phyloP scores from a whole-genome alignment of 2,113 vertebrate genomes.

The Alexandromys fortis region DNA sequence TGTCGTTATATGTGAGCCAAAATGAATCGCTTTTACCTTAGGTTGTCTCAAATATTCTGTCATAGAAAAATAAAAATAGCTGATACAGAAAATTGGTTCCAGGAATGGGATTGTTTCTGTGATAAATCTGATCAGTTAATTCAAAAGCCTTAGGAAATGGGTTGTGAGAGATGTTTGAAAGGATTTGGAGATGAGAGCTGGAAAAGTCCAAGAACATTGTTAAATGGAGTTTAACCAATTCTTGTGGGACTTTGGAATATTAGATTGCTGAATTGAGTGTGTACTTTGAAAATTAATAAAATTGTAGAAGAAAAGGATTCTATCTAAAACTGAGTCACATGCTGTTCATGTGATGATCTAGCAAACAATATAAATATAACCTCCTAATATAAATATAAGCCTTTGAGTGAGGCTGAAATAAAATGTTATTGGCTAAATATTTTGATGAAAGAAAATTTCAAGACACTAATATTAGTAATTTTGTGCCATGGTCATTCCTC shows the following conservation, averaged over 20 bases:
- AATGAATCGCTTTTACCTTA: background rate
- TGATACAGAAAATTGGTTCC: background rate
- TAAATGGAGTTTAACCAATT: background rate
- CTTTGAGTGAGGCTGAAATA: background rate
- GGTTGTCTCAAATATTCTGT: background rate
- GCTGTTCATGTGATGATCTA: background rate
- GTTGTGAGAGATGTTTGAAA: background rate
- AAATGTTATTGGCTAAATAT: background rate
- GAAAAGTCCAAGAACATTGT: background rate
- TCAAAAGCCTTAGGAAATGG: background rate
- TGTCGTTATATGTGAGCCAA: background rate
- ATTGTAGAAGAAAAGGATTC: background rate
- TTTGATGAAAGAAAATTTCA: background rate
- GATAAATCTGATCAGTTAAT: background rate
- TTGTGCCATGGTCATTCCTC: background rate
- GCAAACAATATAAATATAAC: background rate
- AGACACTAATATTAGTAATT: background rate
- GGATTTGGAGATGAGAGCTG: background rate
- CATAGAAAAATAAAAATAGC: background rate
- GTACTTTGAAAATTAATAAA: background rate
- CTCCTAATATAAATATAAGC: too few species aligned
- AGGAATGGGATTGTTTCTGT: too few species aligned
- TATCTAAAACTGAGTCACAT: background rate
- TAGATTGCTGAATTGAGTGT: too few species aligned
- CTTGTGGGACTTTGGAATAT: background rate